Base-by-base conservation (phyloP, 1,140 invertebrate genomes). In the Diploscapter pachys region DNA sequence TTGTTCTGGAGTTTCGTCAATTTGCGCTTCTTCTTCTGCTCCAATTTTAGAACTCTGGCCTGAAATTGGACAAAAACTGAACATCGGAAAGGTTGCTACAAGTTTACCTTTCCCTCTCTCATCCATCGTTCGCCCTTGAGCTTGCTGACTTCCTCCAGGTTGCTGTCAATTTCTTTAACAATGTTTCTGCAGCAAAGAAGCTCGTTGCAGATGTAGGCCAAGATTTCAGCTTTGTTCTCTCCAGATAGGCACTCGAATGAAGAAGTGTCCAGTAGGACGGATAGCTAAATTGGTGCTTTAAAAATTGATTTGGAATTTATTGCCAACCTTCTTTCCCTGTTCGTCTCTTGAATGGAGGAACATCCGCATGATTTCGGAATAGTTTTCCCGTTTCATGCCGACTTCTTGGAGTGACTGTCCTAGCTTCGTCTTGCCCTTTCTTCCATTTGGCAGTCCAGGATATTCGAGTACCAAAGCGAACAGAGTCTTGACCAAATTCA, bases 111-210 rank as follows among this genome's bases (percentile, higher is more conserved):
- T 56, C 75, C 75, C 5, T 76, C 75, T 55, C 70, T 65, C 75
- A 76, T 72, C 75, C 75, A 76, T 63, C 70, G 59, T 48, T 76
- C 75, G 53, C 75, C 75, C 63, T 76, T 76, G 52, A 76, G 50
- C 49, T 63, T 71, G 2, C 49, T 49, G 11, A 76, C 56, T 55
- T 76, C 75, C 11, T 76, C 75, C 2, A 76, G 64, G 59, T 72
- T 74, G 13, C 48, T 74, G 57, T 74, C 73, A 53, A 74, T 74
- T 11, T 74, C 73, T 3, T 52, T 67, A 59, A 74, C 73, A 49
- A 74, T 64, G 48, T 74, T 74, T 13, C 73, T 65, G 50, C 63
- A 74, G 48, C 73, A 74, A 4, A 74, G 56, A 11, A 74, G 66
- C 54, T 74, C 73, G 49, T 74, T 64, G 64, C 73, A 74, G 13